Conservation (phyloP, 2,888 invertebrate species). For the Antheraea assamensis region DNA sequence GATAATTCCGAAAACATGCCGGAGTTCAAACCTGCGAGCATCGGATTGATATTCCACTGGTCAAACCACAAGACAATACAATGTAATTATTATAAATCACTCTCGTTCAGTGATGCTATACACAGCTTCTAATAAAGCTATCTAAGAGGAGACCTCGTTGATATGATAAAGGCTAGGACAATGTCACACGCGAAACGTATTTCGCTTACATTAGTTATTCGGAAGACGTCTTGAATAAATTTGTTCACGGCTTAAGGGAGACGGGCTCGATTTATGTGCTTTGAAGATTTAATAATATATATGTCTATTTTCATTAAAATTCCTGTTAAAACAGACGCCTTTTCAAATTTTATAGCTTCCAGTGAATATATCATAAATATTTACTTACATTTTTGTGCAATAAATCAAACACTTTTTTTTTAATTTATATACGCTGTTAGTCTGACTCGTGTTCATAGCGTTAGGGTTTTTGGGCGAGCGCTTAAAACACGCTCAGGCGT, state of each 20-base stretch:
- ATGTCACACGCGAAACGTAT: background rate
- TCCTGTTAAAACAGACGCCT: background rate
- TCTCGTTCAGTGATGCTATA: background rate
- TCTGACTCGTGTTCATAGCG: no score
- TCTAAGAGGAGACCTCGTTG: background rate
- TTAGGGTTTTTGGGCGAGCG: no score
- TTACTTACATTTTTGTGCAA: background rate
- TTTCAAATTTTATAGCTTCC: background rate
- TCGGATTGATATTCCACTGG: no score
- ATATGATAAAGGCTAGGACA: background rate
- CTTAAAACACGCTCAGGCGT: no score
- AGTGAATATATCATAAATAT: background rate
- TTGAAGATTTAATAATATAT: background rate
- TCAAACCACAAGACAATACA: no score
- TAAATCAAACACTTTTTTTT: no score
- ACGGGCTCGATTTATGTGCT: background rate
- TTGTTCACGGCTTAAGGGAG: constrained; percentile 1
- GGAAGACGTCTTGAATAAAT: background rate
- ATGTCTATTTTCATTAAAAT: background rate
- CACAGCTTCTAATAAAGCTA: background rate
- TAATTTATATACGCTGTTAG: no score
- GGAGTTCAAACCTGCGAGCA: no score
- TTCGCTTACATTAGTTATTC: background rate
- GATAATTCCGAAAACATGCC: no score
- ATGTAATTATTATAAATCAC: background rate